phyloP scores from a whole-genome alignment of 2,113 vertebrate species.

The Camelus dromedarius region DNA sequence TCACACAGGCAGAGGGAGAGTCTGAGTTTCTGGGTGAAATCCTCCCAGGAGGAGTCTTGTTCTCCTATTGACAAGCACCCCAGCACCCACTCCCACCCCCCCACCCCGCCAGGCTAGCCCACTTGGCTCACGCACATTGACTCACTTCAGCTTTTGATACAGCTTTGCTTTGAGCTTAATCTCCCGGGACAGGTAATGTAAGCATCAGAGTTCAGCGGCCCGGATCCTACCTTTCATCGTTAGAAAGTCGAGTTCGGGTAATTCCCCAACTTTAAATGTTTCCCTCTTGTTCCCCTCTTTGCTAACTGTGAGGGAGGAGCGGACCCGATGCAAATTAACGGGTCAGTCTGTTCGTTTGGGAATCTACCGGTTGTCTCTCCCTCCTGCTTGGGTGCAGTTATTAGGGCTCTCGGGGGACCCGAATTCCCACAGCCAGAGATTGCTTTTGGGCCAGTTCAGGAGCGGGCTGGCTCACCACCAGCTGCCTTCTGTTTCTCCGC shows the following conservation, averaged over 20 bases:
- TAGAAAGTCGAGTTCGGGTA: not conserved
- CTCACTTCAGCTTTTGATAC: not conserved
- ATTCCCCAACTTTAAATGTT: too few relatives aligned
- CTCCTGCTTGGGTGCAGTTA: not conserved
- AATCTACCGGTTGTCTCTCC: not conserved
- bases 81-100: too few relatives aligned
- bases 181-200: not conserved
- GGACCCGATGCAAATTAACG: not conserved
- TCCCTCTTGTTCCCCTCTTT: not conserved
- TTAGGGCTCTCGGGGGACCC: not conserved
- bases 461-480: not conserved
- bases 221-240: not conserved
- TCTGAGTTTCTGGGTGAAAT: not conserved
- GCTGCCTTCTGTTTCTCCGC: slow-evolving; percentile 47
- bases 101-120: not conserved
- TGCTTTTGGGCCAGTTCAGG: not conserved
- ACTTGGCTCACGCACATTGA: not conserved
- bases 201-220: not conserved
- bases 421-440: not conserved
- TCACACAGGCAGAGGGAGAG: not conserved
- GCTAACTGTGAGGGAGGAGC: not conserved
- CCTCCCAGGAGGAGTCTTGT: not conserved
- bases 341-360: not conserved
- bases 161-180: not conserved
- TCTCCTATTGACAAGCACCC: not conserved